A percentile compares a stretch with the other conserved stretches of the same genome.
phyloP scores from a whole-genome alignment of 2,888 invertebrate genomes.

The Leptogaster cylindrica region DNA sequence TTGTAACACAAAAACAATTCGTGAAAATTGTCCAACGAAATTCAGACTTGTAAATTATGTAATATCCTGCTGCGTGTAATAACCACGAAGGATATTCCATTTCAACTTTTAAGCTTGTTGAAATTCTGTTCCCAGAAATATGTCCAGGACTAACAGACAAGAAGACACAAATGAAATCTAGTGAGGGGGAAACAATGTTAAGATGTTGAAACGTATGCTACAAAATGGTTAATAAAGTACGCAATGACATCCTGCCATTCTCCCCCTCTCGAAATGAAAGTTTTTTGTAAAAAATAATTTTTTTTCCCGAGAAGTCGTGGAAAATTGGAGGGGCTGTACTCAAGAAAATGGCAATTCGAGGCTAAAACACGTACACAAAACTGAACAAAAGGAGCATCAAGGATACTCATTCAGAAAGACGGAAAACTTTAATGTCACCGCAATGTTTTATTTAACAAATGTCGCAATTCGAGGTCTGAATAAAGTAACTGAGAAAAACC shows the following conservation, averaged over 20 bases:
- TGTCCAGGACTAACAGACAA: no score
- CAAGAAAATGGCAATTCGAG: constrained; percentile 3
- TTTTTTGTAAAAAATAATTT: no score
- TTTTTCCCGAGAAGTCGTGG: background rate
- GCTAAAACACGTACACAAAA: constrained; percentile 13
- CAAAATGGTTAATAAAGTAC: constrained; percentile 13
- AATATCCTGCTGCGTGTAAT: no score
- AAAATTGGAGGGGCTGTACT: background rate
- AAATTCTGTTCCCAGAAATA: no score
- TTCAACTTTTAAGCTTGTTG: no score
- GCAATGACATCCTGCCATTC: constrained; percentile 9
- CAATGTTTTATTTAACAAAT: constrained; percentile 23
- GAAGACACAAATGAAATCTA: no score
- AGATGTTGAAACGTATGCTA: constrained; percentile 8
- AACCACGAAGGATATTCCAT: no score
- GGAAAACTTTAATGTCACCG: constrained; percentile 17
- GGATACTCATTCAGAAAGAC: background rate
- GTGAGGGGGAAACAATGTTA: constrained; percentile 4
- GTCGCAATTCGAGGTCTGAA: constrained; percentile 19
- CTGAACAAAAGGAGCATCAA: constrained; percentile 8
- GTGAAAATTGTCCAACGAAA: no score
- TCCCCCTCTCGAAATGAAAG: constrained; percentile 9
- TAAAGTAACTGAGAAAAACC: constrained; percentile 10
- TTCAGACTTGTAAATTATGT: no score
- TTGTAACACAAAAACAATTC: no score